Evolutionary conservation across 2,888 invertebrate species (phyloP).

Genomic region (Nipponacmea schrenckii): DNA sequence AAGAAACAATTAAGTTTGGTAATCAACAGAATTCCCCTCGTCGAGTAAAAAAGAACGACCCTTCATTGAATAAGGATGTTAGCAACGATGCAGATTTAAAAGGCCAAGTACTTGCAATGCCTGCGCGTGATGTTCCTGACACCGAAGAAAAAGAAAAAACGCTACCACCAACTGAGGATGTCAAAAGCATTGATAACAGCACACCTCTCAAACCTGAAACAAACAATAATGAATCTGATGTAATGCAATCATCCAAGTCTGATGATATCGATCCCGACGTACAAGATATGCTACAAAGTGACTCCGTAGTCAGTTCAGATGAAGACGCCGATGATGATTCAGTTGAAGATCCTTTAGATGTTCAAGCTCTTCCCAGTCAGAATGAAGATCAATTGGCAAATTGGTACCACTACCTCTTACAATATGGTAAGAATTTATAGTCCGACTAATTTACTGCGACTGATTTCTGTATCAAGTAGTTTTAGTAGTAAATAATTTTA

Average conservation of each 20-base stretch:
- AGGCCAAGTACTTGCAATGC: not conserved
- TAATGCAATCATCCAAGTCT: not conserved
- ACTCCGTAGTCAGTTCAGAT: not conserved
- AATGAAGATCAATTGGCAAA: conserved; percentile 11
- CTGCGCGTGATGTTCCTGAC: not conserved
- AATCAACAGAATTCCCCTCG: conserved; percentile 42
- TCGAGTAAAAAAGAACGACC: conserved; percentile 29
- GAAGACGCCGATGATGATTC: conserved; percentile 14
- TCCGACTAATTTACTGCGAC: not conserved
- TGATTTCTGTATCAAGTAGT: not conserved
- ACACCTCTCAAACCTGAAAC: not conserved
- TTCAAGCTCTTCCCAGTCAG: not conserved
- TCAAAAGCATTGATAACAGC: not conserved
- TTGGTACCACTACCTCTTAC: not conserved
- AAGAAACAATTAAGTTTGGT: conserved; percentile 42
- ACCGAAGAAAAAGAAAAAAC: not conserved
- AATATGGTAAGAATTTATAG: not conserved
- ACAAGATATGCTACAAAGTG: conserved; percentile 9
- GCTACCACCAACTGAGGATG: not conserved
- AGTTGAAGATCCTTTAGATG: conserved; percentile 18
- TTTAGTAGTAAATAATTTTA: no score
- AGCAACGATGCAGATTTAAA: conserved; percentile 6
- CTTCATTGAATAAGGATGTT: conserved; percentile 1
- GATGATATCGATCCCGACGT: conserved; percentile 18
- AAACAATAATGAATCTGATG: not conserved